Evolutionary conservation across 2,797 vertebrate species (phyloP).

Genomic region (Rallus crepitans): DNA sequence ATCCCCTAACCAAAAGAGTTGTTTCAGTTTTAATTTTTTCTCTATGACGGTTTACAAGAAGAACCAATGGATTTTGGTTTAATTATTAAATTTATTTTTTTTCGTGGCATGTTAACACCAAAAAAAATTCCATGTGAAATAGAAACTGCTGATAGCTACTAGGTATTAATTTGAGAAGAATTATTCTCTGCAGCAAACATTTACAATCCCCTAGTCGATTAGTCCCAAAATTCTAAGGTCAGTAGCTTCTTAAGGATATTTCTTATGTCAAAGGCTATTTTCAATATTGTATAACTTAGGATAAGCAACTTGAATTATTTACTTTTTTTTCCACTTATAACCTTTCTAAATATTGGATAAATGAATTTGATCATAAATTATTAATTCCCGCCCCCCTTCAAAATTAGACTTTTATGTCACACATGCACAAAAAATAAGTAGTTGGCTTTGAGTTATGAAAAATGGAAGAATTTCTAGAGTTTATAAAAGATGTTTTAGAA

Average conservation of each 20-base stretch:
- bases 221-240: background rate
- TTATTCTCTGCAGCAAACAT: background rate
- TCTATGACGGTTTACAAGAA: background rate
- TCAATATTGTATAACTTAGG: background rate
- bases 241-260: background rate
- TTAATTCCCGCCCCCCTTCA: fast-evolving
- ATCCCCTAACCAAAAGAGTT: background rate
- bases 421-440: background rate
- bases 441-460: background rate
- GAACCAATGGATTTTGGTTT: background rate
- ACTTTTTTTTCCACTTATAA: background rate
- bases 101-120: background rate
- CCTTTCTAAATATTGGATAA: background rate
- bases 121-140: background rate
- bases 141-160: background rate
- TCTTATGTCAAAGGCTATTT: background rate
- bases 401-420: background rate
- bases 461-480: background rate
- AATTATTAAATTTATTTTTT: background rate
- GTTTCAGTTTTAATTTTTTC: background rate
- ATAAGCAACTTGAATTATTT: background rate
- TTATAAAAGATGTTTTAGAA: background rate
- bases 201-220: background rate
- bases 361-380: background rate
- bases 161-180: background rate